These are phyloP conservation scores for Solenopsis fugax DNA, from an alignment of 1,140 invertebrate genomes.

Conservation along the genomic window DNA sequence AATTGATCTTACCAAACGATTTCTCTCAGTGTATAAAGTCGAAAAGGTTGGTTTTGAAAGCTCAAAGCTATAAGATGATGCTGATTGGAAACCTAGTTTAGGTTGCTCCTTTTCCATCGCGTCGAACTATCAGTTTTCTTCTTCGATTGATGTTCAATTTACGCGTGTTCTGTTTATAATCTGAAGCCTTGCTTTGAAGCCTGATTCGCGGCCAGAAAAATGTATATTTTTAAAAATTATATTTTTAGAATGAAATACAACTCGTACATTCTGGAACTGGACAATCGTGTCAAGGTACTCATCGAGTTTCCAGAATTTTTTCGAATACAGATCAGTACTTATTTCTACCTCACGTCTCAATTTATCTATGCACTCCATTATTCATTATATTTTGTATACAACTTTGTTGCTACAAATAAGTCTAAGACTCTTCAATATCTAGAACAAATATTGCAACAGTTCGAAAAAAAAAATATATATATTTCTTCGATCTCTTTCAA, in stretches of 20 bases:
- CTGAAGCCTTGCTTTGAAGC: background rate
- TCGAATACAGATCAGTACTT: background rate
- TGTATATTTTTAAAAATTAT: conserved; percentile 30
- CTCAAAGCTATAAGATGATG: background rate
- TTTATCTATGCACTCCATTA: background rate
- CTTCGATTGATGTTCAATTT: background rate
- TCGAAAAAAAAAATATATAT: background rate
- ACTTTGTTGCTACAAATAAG: background rate
- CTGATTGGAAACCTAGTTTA: background rate
- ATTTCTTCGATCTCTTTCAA: background rate
- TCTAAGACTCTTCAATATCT: background rate
- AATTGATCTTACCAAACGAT: too few species aligned
- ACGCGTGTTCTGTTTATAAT: conserved; percentile 1
- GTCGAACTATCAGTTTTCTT: background rate
- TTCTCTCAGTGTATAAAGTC: too few species aligned
- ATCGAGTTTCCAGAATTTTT: background rate
- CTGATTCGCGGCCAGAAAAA: conserved; percentile 30
- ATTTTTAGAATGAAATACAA: conserved; percentile 40
- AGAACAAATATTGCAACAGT: background rate
- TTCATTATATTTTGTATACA: conserved; percentile 4
- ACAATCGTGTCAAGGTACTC: conserved; percentile 45
- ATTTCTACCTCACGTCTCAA: background rate
- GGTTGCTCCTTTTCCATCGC: background rate
- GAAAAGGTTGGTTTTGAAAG: background rate
- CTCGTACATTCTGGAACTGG: conserved; percentile 35